Evolutionary conservation across 1,140 invertebrate species (phyloP).

Genomic region (Oppia nitens): DNA sequence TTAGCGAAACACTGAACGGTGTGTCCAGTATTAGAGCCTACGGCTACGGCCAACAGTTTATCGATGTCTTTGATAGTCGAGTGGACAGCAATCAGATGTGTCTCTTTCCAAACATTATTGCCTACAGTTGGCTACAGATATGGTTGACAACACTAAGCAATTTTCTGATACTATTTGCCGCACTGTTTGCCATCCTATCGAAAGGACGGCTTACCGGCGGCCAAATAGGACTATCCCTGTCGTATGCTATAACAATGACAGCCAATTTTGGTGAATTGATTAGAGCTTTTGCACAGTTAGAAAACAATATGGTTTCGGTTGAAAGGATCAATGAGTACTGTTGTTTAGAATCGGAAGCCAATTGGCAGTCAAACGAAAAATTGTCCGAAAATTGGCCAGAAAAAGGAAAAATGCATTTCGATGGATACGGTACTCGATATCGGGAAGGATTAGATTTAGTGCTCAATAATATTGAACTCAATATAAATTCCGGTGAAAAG

Average conservation of each 20-base stretch:
- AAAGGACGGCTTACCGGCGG: slow-evolving; percentile 48
- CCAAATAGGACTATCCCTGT: slow-evolving; percentile 70
- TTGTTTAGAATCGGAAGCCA: too few relatives aligned
- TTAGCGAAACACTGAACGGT: slow-evolving; percentile 37
- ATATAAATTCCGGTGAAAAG: too few relatives aligned
- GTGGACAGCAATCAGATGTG: slow-evolving; percentile 75
- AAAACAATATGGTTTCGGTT: too few relatives aligned
- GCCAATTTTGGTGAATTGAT: too few relatives aligned
- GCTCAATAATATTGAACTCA: too few relatives aligned
- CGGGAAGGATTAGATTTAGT: too few relatives aligned
- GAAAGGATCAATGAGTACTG: slow-evolving; percentile 94
- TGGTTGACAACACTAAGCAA: slow-evolving; percentile 81
- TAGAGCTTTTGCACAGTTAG: too few relatives aligned
- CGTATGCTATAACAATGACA: slow-evolving; percentile 74
- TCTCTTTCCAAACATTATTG: slow-evolving; percentile 67
- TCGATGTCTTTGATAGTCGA: slow-evolving; percentile 53
- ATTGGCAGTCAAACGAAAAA: too few relatives aligned
- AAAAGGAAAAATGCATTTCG: too few relatives aligned
- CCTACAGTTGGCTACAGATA: slow-evolving; percentile 74
- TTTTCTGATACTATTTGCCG: too few relatives aligned
- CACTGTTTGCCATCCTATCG: slow-evolving; percentile 67
- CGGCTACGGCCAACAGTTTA: slow-evolving; percentile 32
- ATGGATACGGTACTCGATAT: too few relatives aligned
- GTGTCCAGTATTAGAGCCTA: slow-evolving; percentile 39
- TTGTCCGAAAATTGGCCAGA: too few relatives aligned